Evolutionary conservation across 2,888 invertebrate genomes (phyloP).

Genomic region (Lingula anatina): DNA sequence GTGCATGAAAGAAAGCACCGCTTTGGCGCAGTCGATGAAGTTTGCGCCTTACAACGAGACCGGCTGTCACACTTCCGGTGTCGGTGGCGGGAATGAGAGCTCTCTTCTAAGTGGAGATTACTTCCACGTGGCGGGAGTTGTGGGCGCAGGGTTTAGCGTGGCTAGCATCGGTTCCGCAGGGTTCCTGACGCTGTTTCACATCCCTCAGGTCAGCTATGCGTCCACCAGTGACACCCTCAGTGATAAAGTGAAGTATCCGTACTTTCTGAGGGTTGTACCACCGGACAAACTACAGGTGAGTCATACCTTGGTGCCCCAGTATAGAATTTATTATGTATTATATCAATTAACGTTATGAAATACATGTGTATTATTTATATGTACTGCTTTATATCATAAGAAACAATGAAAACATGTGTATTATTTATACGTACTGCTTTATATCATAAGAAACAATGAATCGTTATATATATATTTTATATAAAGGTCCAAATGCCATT

Average conservation of each 20-base stretch:
- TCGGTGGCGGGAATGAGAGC: background rate
- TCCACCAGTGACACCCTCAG: slow-evolving; percentile 17
- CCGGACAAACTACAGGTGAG: slow-evolving; percentile 17
- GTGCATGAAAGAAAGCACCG: slow-evolving; percentile 26
- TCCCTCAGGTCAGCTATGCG: slow-evolving; percentile 23
- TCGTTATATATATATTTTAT: too few relatives aligned
- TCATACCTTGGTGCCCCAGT: too few relatives aligned
- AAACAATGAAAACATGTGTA: too few relatives aligned
- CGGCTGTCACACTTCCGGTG: too few relatives aligned
- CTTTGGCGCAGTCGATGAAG: slow-evolving; percentile 23
- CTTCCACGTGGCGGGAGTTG: slow-evolving; percentile 16
- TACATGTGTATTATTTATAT: too few relatives aligned
- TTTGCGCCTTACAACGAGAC: slow-evolving; percentile 14
- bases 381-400: too few relatives aligned
- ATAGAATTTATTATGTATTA: too few relatives aligned
- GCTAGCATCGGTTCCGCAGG: slow-evolving; percentile 18
- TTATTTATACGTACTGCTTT: too few relatives aligned
- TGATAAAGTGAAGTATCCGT: slow-evolving; percentile 14
- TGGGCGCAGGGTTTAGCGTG: slow-evolving; percentile 20
- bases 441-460: too few relatives aligned
- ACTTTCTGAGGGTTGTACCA: slow-evolving; percentile 19
- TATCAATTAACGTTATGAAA: too few relatives aligned
- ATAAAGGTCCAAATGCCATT: too few relatives aligned
- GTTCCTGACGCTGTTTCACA: slow-evolving; percentile 15
- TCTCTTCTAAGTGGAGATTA: background rate